These are phyloP conservation scores for Ageneiosus marmoratus DNA, from an alignment of 2,113 vertebrate genomes.

Conservation along the genomic window DNA sequence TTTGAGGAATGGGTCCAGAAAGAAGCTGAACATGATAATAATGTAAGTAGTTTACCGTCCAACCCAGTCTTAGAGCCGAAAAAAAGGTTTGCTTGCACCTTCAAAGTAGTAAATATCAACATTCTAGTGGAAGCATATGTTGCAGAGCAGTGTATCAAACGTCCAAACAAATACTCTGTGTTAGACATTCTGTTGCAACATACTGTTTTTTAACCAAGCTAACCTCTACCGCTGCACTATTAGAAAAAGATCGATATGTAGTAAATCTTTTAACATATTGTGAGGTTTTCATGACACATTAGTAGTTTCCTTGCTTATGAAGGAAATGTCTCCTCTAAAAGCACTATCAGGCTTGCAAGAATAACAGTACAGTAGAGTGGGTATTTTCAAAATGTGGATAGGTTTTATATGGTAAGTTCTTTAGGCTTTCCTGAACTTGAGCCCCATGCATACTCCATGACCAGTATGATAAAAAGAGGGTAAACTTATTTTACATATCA, in stretches of 20 bases:
- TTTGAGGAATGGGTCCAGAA: background rate
- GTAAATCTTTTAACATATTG: background rate
- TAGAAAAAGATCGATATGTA: background rate
- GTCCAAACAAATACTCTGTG: background rate
- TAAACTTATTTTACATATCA: background rate
- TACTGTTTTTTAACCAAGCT: background rate
- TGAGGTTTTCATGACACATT: background rate
- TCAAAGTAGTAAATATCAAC: background rate
- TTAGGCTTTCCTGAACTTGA: background rate
- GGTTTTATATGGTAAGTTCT: background rate
- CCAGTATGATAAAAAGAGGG: background rate
- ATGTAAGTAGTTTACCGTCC: background rate
- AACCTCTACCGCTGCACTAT: background rate
- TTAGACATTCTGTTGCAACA: background rate
- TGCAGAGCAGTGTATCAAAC: background rate
- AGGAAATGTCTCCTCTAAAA: background rate
- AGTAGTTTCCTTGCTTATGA: background rate
- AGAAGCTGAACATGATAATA: constrained; percentile 12
- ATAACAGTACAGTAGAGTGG: background rate
- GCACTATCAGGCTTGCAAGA: background rate
- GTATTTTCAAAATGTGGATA: background rate
- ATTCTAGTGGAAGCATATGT: background rate
- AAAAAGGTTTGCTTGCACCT: background rate
- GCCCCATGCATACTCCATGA: too few relatives aligned
- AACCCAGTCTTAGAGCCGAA: too few relatives aligned